Evolutionary conservation across 1,140 invertebrate genomes (phyloP).

Genomic region (Penaeus japonicus): DNA sequence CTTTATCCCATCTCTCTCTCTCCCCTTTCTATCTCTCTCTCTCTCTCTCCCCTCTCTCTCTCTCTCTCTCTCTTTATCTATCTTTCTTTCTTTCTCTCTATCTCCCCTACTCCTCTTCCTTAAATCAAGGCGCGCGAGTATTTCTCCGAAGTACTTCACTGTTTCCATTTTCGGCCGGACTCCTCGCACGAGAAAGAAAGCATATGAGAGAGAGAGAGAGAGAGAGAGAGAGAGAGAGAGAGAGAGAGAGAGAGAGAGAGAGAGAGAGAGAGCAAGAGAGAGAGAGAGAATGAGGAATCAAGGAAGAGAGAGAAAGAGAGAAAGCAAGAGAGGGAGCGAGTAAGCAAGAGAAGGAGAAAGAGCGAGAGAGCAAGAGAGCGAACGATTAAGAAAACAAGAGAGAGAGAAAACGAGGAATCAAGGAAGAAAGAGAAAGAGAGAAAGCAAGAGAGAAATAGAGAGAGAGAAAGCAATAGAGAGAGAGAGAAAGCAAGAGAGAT

Average conservation of each 20-base stretch:
- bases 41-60: neutral
- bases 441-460: too few species aligned
- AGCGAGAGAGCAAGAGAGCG: slow-evolving; percentile 1
- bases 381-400: neutral
- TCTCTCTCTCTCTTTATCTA: neutral
- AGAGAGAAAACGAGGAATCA: too few species aligned
- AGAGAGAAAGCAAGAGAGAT: neutral
- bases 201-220: too few species aligned
- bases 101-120: neutral
- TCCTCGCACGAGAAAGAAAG: too few species aligned
- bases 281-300: neutral
- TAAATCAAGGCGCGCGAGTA: too few species aligned
- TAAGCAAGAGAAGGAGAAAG: neutral
- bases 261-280: neutral
- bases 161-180: too few species aligned
- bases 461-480: neutral
- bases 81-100: neutral
- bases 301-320: neutral
- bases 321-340: neutral
- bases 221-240: too few species aligned
- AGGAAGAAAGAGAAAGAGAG: too few species aligned
- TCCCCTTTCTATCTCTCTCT: neutral
- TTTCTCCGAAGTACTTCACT: too few species aligned
- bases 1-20: neutral
- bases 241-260: neutral